Conservation (phyloP, 2,113 vertebrate species). For the Indicator indicator region DNA sequence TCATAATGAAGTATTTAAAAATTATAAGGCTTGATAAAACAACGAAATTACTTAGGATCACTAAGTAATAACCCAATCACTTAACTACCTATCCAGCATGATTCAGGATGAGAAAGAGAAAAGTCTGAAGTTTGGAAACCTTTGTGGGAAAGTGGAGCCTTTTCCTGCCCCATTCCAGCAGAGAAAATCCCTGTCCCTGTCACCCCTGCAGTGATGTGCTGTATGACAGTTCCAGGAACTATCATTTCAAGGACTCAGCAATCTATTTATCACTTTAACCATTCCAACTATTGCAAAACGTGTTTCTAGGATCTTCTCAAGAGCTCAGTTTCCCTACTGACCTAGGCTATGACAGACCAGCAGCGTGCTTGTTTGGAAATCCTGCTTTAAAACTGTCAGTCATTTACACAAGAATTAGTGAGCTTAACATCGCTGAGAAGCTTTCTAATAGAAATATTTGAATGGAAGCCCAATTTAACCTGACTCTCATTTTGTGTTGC, state of each 20-base stretch:
- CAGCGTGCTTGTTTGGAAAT: not conserved
- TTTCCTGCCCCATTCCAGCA: not conserved
- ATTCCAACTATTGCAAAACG: not conserved
- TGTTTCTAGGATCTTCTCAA: not conserved
- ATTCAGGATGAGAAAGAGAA: not conserved
- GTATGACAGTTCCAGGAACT: not conserved
- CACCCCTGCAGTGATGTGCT: not conserved
- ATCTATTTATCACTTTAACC: not conserved
- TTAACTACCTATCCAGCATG: not conserved
- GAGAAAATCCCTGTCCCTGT: not conserved
- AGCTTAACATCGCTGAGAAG: not conserved
- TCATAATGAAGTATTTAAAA: not conserved
- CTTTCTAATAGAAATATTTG: not conserved
- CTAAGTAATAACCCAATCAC: not conserved
- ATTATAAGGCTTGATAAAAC: not conserved
- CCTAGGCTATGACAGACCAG: not conserved
- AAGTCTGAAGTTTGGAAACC: not conserved
- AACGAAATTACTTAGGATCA: not conserved
- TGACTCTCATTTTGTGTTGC: not conserved
- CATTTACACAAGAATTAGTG: not conserved
- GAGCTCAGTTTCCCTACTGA: not conserved
- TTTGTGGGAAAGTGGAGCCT: not conserved
- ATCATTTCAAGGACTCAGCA: not conserved
- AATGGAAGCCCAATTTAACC: not conserved
- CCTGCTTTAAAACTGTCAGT: slow-evolving; percentile 11